A percentile compares a stretch with the other conserved stretches of the same genome.
phyloP scores from a whole-genome alignment of 2,797 vertebrate species.

The Hydrolagus colliei region DNA sequence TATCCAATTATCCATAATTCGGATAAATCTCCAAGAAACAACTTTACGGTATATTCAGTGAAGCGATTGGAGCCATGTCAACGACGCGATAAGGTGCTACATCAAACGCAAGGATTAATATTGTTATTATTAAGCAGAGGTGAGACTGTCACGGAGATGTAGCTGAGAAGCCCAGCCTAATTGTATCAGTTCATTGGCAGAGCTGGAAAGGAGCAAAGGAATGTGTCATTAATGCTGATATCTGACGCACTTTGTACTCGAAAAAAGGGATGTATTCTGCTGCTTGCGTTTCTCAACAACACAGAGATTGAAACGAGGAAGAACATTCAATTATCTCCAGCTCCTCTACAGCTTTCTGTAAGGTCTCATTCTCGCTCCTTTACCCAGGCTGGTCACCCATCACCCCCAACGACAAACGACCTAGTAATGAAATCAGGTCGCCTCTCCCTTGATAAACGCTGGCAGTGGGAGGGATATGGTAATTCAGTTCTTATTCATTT shows the following conservation, averaged over 20 bases:
- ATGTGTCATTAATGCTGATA: not conserved
- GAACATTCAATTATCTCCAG: conserved; percentile 4
- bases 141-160: no score
- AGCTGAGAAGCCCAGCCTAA: not conserved
- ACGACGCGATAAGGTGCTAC: no score
- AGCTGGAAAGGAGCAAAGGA: not conserved
- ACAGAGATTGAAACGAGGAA: not conserved
- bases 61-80: no score
- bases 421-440: not conserved
- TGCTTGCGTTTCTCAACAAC: not conserved
- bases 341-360: not conserved
- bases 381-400: not conserved
- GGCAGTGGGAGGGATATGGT: conserved; percentile 17
- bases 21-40: no score
- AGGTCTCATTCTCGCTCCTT: not conserved
- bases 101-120: no score
- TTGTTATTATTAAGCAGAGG: no score
- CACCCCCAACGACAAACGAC: not conserved
- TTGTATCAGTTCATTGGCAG: not conserved
- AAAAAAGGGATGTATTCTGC: not conserved
- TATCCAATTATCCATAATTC: no score
- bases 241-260: not conserved
- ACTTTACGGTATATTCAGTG: no score
- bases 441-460: not conserved
- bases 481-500: conserved; percentile 25